Conservation (phyloP, 2,888 invertebrate species). For the Prionchulus punctatus region DNA sequence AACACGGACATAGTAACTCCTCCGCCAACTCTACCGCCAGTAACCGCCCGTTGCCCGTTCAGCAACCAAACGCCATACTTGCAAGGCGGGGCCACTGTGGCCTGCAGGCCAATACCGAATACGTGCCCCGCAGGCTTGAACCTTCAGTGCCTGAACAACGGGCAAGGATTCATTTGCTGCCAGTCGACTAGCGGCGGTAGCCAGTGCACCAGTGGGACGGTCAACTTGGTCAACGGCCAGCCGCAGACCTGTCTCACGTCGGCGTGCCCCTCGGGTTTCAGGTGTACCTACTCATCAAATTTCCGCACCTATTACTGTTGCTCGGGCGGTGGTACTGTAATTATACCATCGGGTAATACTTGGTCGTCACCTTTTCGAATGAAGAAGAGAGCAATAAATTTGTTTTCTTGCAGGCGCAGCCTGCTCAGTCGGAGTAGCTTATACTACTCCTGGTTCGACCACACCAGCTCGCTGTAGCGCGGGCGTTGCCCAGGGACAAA, state of each 20-base stretch:
- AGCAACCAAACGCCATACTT: background rate
- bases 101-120: background rate
- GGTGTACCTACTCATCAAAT: background rate
- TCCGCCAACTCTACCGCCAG: background rate
- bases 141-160: background rate
- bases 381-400: too few species aligned
- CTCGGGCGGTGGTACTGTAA: background rate
- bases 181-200: background rate
- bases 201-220: constrained; percentile 22
- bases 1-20: too few species aligned
- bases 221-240: constrained; percentile 21
- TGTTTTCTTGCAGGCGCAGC: background rate
- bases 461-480: too few species aligned
- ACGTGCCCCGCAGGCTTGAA: background rate
- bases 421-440: background rate
- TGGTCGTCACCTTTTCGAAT: too few species aligned
- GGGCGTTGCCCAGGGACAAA: too few species aligned
- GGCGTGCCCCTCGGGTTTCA: background rate
- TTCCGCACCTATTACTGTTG: background rate
- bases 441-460: too few species aligned
- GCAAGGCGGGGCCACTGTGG: background rate
- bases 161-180: background rate
- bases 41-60: background rate
- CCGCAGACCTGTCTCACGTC: constrained; percentile 20
- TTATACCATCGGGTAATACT: background rate